Percentiles rank a stretch among this genome's conserved stretches.
These are phyloP conservation scores for Hemicentrotus pulcherrimus DNA, from an alignment of 35 echinoderm and acorn worm species.

Conservation along the genomic window DNA sequence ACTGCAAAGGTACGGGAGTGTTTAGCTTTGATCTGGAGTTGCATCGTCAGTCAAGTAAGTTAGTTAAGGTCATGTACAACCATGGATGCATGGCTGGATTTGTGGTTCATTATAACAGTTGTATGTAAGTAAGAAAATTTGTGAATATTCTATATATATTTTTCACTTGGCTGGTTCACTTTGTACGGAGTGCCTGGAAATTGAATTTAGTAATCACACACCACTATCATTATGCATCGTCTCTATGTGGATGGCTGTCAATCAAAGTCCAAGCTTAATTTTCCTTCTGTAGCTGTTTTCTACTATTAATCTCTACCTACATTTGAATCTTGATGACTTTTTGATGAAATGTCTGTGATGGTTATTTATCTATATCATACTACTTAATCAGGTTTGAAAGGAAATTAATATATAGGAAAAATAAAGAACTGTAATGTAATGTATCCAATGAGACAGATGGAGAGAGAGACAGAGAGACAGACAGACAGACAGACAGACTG, in stretches of 20 bases:
- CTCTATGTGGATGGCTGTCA: too few relatives aligned
- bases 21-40: conserved; percentile 97
- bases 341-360: neutral
- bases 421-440: neutral
- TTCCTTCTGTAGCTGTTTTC: neutral
- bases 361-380: neutral
- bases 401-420: neutral
- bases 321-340: too few relatives aligned
- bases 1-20: conserved; percentile 82
- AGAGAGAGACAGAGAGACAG: neutral
- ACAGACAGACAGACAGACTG: neutral
- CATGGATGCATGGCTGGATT: neutral
- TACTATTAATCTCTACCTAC: too few relatives aligned
- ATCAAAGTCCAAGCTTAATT: neutral
- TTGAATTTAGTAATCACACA: neutral
- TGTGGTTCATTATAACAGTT: neutral
- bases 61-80: neutral
- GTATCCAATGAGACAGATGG: neutral
- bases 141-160: neutral
- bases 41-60: conserved; percentile 93
- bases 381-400: neutral
- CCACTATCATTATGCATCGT: too few relatives aligned
- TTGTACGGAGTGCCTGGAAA: neutral
- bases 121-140: neutral
- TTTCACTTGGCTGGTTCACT: neutral